Conservation (phyloP, 2,113 vertebrate species). For the Nannospalax galili region DNA sequence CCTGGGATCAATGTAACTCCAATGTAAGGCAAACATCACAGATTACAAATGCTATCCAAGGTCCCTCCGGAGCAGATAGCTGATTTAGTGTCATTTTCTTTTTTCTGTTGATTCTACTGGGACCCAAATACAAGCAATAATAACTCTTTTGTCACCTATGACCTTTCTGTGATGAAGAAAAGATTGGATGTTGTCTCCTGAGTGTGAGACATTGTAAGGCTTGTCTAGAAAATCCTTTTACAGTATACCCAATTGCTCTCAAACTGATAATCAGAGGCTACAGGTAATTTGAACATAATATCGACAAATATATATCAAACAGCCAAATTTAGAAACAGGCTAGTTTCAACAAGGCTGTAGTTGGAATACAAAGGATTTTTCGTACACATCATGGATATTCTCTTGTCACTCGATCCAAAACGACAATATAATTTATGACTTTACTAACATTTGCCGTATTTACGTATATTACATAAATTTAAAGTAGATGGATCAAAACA, state of each 20-base stretch:
- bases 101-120: slow-evolving; percentile 17
- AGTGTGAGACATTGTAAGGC: neutral
- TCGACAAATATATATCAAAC: neutral
- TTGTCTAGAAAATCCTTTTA: slow-evolving; percentile 38
- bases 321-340: slow-evolving; percentile 3
- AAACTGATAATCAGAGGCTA: neutral
- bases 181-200: slow-evolving; percentile 18
- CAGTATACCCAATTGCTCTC: neutral
- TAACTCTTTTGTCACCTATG: slow-evolving; percentile 53
- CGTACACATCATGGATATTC: neutral
- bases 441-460: neutral
- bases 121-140: slow-evolving; percentile 34
- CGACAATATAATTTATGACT: neutral
- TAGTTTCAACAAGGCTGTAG: neutral
- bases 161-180: slow-evolving; percentile 59
- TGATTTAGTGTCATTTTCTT: slow-evolving; percentile 33
- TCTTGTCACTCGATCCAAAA: slow-evolving; percentile 19
- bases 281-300: slow-evolving; percentile 44
- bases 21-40: slow-evolving; percentile 36
- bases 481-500: neutral
- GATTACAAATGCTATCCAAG: neutral
- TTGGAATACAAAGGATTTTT: neutral
- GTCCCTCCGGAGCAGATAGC: neutral
- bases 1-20: neutral
- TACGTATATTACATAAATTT: neutral